Percentiles rank a stretch among this genome's conserved stretches.
Conservation (phyloP, 2,113 vertebrate species). For the Ovis aries region DNA sequence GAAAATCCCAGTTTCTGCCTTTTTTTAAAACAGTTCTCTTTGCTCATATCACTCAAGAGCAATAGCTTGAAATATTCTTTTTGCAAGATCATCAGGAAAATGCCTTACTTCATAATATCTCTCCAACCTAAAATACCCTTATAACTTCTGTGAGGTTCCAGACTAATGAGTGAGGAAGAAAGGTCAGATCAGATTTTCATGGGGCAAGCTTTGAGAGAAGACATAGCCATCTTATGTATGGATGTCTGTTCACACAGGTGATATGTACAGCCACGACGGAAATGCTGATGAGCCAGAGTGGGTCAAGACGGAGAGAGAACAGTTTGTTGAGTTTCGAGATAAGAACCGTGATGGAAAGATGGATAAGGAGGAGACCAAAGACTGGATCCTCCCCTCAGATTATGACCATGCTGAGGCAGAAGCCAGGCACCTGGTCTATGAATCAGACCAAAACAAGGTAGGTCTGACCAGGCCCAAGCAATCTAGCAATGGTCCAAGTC, state of each 20-base stretch:
- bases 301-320: slow-evolving; percentile 91
- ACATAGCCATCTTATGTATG: background rate
- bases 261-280: slow-evolving; percentile 89
- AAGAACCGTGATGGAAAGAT: slow-evolving; percentile 94
- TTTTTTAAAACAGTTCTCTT: background rate
- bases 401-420: slow-evolving; percentile 92
- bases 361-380: slow-evolving; percentile 92
- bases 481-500: background rate
- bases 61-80: background rate
- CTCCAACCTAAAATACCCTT: background rate
- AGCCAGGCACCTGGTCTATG: slow-evolving; percentile 91
- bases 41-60: background rate
- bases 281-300: slow-evolving; percentile 89
- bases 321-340: slow-evolving; percentile 94
- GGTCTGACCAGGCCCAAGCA: background rate
- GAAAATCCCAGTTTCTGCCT: background rate
- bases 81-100: background rate
- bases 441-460: slow-evolving; percentile 92
- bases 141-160: background rate
- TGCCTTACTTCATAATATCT: background rate
- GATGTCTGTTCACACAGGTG: slow-evolving; percentile 77
- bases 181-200: background rate
- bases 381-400: slow-evolving; percentile 93
- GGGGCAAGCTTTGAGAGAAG: background rate
- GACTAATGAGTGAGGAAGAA: background rate